Base-by-base conservation (phyloP, 2,797 vertebrate species). In the Smutsia gigantea region DNA sequence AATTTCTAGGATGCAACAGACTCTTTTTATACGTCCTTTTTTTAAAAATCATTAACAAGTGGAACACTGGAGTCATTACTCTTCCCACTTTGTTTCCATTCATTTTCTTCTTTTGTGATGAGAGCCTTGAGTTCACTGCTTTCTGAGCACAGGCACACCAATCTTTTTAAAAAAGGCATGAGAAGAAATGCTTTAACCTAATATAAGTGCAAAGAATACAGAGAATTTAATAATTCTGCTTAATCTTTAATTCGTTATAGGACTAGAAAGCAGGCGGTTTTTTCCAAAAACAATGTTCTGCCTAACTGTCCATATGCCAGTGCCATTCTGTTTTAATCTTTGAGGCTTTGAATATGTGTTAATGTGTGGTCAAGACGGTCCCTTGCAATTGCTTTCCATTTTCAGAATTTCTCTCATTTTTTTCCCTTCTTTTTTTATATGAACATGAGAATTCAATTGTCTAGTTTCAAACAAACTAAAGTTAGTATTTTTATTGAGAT, bases 1-100 rank as follows among this genome's bases (percentile, higher is more conserved):
- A 85, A 96, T 94, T 74, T 96, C 87, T 94, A 71, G 66, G 49
- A 64, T 74, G 2, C 25, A 87, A 81, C 0, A 51, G 15, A 63
- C 4, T 46, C 29, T 61, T 49, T 79, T 19, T 0, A 37, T 46
- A 72, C 11, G 55, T 29, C 4, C 25, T 46, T 46, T 34, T 69
- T 69, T 11, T 11, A n/a, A 63, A 63, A 31, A 51, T n/a, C 27
- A 55, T 14, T 53, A 69, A 18, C 57, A 77, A 61, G n/a, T 7
- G 17, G 18, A 11, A 63, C 55, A 71, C 7, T 17, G 23, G 29
- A 72, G 25, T 46, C 29, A 75, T 74, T 39, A 64, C 21, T 13
- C 27, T 90, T 79, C 71, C 18, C 61, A 42, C 17, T 34, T 71
- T 18, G 9, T 46, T 17, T 69, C 37, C 31, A 53, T 84, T 55